Evolutionary conservation across 2,888 invertebrate genomes (phyloP).

Genomic region (Camponotus fellah): DNA sequence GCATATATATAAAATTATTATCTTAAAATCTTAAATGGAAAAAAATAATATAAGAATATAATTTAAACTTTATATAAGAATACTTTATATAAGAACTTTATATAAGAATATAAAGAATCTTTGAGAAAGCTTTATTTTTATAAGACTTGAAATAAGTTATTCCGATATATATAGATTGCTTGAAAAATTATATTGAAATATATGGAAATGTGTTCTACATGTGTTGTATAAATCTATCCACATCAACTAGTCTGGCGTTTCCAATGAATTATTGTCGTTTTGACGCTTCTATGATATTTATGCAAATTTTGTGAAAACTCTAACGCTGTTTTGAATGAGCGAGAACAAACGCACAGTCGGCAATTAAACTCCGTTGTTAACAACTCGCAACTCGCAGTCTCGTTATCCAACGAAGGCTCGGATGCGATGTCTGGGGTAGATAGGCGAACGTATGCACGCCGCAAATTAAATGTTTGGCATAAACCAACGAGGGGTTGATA

Average conservation of each 20-base stretch:
- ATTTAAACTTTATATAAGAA: background rate
- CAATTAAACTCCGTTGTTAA: constrained; percentile 65
- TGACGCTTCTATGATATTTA: constrained; percentile 7
- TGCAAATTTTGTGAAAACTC: constrained; percentile 33
- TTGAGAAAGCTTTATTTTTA: background rate
- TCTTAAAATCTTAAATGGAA: background rate
- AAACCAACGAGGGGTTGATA: constrained; percentile 59
- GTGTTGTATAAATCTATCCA: background rate
- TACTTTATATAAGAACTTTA: background rate
- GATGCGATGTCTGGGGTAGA: constrained; percentile 78
- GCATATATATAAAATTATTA: background rate
- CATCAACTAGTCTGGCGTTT: background rate
- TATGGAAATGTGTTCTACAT: background rate
- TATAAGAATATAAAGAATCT: too few species aligned
- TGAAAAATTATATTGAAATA: constrained; percentile 17
- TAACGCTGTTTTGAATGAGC: constrained; percentile 24
- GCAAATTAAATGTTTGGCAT: constrained; percentile 74
- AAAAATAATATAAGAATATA: background rate
- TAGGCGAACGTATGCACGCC: constrained; percentile 68
- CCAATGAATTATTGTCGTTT: background rate
- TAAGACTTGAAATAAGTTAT: background rate
- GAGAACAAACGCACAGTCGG: constrained; percentile 51
- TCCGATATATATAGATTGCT: background rate
- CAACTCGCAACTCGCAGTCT: constrained; percentile 67
- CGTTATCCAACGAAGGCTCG: constrained; percentile 69